Percentiles rank a stretch among this genome's conserved stretches.
phyloP scores from a whole-genome alignment of 2,113 vertebrate species.

The Nestor notabilis region DNA sequence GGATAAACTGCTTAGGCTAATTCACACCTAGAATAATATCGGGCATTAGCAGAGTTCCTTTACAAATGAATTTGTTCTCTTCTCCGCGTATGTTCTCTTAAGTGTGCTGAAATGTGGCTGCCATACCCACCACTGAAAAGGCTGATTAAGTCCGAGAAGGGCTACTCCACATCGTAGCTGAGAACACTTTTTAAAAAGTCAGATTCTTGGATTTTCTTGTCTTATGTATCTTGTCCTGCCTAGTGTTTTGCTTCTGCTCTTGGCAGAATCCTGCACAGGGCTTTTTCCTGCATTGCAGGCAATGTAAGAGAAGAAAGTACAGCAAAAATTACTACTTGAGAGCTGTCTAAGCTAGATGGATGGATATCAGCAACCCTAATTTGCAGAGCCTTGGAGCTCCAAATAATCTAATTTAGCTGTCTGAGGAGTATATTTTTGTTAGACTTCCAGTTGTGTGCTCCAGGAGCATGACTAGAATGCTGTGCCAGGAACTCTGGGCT shows the following conservation, averaged over 20 bases:
- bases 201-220: background rate
- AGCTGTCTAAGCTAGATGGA: background rate
- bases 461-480: background rate
- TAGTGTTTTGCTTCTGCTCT: background rate
- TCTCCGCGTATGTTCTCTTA: background rate
- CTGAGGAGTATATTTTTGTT: background rate
- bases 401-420: background rate
- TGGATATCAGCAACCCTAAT: background rate
- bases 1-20: background rate
- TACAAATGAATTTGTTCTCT: background rate
- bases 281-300: background rate
- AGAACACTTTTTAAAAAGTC: background rate
- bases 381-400: background rate
- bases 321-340: background rate
- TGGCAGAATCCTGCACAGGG: background rate
- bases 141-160: background rate
- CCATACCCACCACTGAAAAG: background rate
- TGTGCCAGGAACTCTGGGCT: background rate
- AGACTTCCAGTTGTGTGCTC: background rate
- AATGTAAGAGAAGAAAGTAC: background rate
- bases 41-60: background rate
- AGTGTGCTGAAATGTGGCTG: background rate
- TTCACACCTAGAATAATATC: slow-evolving; percentile 24
- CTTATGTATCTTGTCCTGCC: background rate
- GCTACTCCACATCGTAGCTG: background rate